A percentile compares a stretch with the other conserved stretches of the same genome.
These are phyloP conservation scores for Stomatorhinus ivindoensis DNA, from an alignment of 2,113 vertebrate species.

Conservation along the genomic window DNA sequence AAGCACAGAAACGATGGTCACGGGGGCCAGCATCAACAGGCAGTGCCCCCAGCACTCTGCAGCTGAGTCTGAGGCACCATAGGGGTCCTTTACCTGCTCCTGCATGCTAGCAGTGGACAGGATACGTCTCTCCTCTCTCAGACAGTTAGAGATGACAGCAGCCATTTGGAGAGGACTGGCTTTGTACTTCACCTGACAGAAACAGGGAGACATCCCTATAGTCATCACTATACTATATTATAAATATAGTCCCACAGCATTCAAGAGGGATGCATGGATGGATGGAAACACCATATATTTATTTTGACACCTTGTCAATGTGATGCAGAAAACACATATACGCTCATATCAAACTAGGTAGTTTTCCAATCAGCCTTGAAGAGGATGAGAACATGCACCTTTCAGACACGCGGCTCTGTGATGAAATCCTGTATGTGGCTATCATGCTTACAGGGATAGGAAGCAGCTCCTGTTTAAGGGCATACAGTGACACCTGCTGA, in stretches of 20 bases:
- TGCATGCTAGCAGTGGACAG: constrained; percentile 79
- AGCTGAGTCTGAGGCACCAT: constrained; percentile 7
- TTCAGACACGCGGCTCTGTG: not conserved
- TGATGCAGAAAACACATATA: not conserved
- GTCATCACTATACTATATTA: not conserved
- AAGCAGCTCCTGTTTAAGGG: not conserved
- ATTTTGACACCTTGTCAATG: not conserved
- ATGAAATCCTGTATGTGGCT: not conserved
- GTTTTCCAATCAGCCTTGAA: not conserved
- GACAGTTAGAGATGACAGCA: constrained; percentile 79
- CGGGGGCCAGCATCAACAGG: not conserved
- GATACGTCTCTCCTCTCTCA: constrained; percentile 87
- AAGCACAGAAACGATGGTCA: not conserved
- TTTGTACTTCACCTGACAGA: constrained; percentile 76
- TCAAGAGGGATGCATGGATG: not conserved
- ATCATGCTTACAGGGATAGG: not conserved
- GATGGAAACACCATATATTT: not conserved
- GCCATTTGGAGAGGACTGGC: constrained; percentile 77
- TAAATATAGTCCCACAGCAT: not conserved
- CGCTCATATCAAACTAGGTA: not conserved
- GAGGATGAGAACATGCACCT: not conserved
- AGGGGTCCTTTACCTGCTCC: constrained; percentile 72
- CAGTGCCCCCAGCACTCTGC: not conserved
- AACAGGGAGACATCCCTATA: not conserved
- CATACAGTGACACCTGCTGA: not conserved